A percentile compares a stretch with the other conserved stretches of the same genome.
phyloP scores from a whole-genome alignment of 2,113 vertebrate species.

The Tychaedon coryphoeus region DNA sequence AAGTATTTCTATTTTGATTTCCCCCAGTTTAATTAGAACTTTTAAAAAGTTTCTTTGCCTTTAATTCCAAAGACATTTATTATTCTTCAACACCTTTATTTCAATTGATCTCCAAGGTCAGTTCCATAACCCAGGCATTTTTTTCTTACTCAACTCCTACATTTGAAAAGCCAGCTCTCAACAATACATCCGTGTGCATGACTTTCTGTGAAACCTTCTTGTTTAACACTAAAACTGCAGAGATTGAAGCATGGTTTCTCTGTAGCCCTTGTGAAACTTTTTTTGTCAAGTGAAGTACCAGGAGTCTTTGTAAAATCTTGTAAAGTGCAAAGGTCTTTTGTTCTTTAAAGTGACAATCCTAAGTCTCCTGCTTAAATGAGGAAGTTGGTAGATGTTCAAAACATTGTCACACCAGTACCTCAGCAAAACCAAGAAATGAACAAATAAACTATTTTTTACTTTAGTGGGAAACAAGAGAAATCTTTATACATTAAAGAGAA shows the following conservation, averaged over 20 bases:
- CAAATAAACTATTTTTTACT: background rate
- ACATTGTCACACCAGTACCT: background rate
- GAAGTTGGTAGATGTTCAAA: background rate
- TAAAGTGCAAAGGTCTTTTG: background rate
- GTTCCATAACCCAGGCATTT: background rate
- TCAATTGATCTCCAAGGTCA: background rate
- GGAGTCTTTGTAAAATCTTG: background rate
- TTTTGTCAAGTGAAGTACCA: background rate
- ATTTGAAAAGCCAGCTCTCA: background rate
- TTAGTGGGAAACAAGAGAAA: no score
- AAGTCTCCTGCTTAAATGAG: background rate
- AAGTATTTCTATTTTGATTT: background rate
- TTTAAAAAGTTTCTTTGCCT: background rate
- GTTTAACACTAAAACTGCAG: background rate
- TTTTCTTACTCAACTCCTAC: background rate
- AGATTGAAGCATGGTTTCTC: background rate
- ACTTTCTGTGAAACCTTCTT: background rate
- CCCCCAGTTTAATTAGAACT: background rate
- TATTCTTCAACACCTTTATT: background rate
- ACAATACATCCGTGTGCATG: background rate
- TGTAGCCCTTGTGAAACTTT: background rate
- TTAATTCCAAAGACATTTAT: background rate
- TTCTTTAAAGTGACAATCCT: background rate
- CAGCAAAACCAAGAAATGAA: background rate
- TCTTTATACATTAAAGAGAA: background rate